These are phyloP conservation scores for Florisuga fusca DNA, from an alignment of 2,797 vertebrate genomes.

Conservation along the genomic window DNA sequence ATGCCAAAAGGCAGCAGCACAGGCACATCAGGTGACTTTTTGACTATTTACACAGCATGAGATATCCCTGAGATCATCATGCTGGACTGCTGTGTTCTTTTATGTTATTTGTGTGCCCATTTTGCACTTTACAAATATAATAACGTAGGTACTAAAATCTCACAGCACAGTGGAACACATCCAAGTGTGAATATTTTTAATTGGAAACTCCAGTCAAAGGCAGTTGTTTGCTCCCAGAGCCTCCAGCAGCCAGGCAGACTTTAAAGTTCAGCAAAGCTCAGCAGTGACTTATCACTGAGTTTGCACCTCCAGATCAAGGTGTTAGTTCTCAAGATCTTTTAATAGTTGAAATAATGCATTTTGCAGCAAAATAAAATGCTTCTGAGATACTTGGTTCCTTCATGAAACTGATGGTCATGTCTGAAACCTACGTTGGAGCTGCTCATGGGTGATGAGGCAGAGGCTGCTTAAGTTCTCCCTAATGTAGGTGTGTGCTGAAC, in stretches of 20 bases:
- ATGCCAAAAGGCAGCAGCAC: slow-evolving; percentile 82
- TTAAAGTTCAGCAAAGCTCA: neutral
- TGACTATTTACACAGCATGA: neutral
- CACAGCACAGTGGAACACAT: neutral
- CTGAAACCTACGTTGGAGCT: neutral
- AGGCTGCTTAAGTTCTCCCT: neutral
- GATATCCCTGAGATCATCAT: neutral
- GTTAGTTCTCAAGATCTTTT: neutral
- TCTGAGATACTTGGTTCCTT: neutral
- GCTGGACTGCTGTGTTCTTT: neutral
- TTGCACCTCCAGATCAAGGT: neutral
- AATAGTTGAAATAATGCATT: neutral
- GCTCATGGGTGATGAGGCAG: neutral
- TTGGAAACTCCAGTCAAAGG: neutral
- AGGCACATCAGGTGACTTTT: slow-evolving; percentile 80
- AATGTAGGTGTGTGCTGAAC: neutral
- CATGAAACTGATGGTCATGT: neutral
- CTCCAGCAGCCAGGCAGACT: neutral
- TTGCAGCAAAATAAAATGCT: neutral
- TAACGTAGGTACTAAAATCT: neutral
- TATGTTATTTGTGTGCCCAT: neutral
- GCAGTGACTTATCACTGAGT: neutral
- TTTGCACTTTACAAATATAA: neutral
- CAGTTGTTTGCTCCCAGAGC: neutral
- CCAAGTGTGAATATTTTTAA: neutral